phyloP scores from a whole-genome alignment of 2,888 invertebrate species.

The Cheilosia variabilis region DNA sequence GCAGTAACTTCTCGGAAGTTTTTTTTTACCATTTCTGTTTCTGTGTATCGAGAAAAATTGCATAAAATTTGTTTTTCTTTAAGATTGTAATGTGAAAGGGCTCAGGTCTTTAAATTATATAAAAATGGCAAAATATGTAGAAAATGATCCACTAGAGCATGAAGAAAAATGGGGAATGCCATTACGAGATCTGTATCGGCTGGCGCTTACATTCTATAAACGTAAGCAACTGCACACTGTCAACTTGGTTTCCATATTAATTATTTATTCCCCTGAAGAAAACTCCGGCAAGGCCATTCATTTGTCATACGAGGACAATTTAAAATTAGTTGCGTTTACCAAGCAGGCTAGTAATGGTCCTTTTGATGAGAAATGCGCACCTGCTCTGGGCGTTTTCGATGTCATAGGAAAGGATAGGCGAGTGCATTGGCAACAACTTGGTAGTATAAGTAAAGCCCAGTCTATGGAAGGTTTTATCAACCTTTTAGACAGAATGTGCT shows the following conservation, averaged over 20 bases:
- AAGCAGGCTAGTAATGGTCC: constrained; percentile 96
- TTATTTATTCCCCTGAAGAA: constrained; percentile 85
- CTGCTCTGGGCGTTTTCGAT: constrained; percentile 96
- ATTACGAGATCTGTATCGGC: constrained; percentile 92
- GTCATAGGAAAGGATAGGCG: constrained; percentile 97
- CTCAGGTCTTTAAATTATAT: background rate
- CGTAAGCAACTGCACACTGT: constrained; percentile 85
- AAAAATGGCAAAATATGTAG: constrained; percentile 52
- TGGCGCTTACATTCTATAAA: constrained; percentile 96
- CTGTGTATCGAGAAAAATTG: constrained; percentile 48
- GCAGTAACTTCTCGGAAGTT: background rate
- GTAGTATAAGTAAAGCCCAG: constrained; percentile 92
- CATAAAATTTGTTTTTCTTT: constrained; percentile 2
- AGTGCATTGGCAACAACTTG: constrained; percentile 96
- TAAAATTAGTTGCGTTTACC: constrained; percentile 95
- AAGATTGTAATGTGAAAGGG: constrained; percentile 54
- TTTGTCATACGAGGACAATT: constrained; percentile 95
- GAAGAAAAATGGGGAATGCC: constrained; percentile 88
- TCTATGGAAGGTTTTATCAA: constrained; percentile 97
- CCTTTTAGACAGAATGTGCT: constrained; percentile 92
- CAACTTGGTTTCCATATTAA: constrained; percentile 44
- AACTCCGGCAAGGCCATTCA: constrained; percentile 99
- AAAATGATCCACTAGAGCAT: constrained; percentile 62
- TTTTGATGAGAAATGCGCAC: constrained; percentile 88
- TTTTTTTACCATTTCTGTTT: background rate